Evolutionary conservation across 2,888 invertebrate genomes (phyloP), one percentile per base, ranked within the genome.

Genomic region (Pharmacophagus antenor): DNA sequence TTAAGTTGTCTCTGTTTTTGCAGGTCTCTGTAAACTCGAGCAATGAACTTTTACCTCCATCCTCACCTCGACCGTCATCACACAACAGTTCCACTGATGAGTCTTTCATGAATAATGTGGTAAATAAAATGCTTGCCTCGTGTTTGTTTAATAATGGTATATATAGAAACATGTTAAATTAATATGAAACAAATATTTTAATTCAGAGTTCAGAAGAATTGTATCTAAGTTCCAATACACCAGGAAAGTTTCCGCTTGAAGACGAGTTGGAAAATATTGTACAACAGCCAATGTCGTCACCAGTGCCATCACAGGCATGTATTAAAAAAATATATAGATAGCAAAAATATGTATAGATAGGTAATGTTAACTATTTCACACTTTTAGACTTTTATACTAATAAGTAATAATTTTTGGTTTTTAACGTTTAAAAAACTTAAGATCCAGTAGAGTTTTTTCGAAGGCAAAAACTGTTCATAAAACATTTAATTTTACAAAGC

Each of bases 161-260:
- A 42, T n/a, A 37, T 21, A 27, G 7, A 22, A 37, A 42, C 10
- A 21, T 18, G 22, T 17, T n/a, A 59, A 21, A 7, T 37, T n/a
- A 37, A n/a, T 37, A 37, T 37, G n/a, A 37, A n/a, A 37, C 37
- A 15, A 37, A 37, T 48, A 31, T 46, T 52, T 56, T 62, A 27
- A 73, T 76, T 60, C 71, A 89, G 88, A 86, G 84, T 64, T 84
- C 84, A 1, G 88, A 90, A 57, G 88, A 88, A 46, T 77, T 84
- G 49, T 87, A 82, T 62, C 74, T 92, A 71, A 93, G 92, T 73
- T 82, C 92, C 2, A 88, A 92, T 25, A 72, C 79, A 8, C 91
- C 88, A 2, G 86, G 88, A 21, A 91, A 90, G 69, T 91, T 91
- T 67, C 91, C 91, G 0, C 76, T 91, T 21, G 91, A 90, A 62